These are phyloP conservation scores for Ornithorhynchus anatinus DNA, from an alignment of 2,113 vertebrate species.

Conservation along the genomic window DNA sequence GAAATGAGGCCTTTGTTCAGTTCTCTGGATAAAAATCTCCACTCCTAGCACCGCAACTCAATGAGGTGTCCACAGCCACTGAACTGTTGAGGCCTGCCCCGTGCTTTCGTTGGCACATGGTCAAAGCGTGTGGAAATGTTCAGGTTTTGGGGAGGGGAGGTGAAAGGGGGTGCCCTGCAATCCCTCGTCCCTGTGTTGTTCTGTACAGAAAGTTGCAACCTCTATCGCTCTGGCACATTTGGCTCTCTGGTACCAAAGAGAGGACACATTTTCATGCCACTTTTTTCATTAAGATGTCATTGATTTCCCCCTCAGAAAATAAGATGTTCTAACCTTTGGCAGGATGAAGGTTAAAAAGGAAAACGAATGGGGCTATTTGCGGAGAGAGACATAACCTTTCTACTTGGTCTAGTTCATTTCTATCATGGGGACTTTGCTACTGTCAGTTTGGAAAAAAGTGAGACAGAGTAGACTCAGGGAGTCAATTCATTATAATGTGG, in stretches of 20 bases:
- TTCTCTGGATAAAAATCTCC: conserved; percentile 73
- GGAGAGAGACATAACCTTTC: conserved; percentile 8
- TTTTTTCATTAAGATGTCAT: accelerated
- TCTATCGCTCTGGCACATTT: neutral
- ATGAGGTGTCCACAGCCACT: conserved; percentile 69
- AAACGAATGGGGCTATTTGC: neutral
- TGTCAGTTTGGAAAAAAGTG: too few species aligned
- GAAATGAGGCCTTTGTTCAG: conserved; percentile 81
- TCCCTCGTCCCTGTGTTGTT: neutral
- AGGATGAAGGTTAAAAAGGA: conserved; percentile 15
- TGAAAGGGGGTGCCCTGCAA: conserved; percentile 12
- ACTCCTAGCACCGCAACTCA: conserved; percentile 64
- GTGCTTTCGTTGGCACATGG: conserved; percentile 80
- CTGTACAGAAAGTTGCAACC: neutral
- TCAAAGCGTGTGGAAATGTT: conserved; percentile 65
- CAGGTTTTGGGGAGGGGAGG: conserved; percentile 38
- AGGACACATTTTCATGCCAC: neutral
- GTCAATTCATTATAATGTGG: too few species aligned
- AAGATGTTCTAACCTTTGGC: accelerated
- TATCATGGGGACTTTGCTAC: neutral
- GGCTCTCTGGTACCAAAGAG: neutral
- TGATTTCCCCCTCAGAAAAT: neutral
- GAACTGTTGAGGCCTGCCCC: conserved; percentile 55
- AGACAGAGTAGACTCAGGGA: too few species aligned
- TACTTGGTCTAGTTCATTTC: neutral